Percentiles rank a stretch among this genome's conserved stretches.
phyloP scores from a whole-genome alignment of 2,797 vertebrate genomes.

The Helarctos malayanus region DNA sequence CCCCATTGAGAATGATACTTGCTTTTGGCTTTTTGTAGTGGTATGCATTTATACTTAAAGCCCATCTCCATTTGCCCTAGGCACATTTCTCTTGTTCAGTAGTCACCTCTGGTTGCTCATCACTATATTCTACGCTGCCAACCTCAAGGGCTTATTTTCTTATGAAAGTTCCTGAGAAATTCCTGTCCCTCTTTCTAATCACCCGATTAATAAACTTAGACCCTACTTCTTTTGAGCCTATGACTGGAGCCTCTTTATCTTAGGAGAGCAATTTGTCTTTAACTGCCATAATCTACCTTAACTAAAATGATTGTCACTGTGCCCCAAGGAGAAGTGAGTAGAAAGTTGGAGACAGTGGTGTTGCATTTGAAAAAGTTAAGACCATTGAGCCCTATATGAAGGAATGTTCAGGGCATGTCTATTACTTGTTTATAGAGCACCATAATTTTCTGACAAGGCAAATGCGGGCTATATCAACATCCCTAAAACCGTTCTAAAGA shows the following conservation, averaged over 20 bases:
- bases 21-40: too few relatives aligned
- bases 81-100: neutral
- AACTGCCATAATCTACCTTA: neutral
- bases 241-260: neutral
- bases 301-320: neutral
- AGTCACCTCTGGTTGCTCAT: neutral
- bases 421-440: neutral
- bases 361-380: neutral
- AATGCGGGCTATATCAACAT: neutral
- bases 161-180: neutral
- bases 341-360: neutral
- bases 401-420: neutral
- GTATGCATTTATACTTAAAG: too few relatives aligned
- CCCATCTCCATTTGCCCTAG: neutral
- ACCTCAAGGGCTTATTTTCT: neutral
- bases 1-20: too few relatives aligned
- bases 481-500: neutral
- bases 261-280: neutral
- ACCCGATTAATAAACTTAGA: neutral
- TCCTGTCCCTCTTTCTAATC: neutral
- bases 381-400: neutral
- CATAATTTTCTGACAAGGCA: neutral
- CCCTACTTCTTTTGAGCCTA: neutral
- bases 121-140: neutral
- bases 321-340: neutral